Evolutionary conservation across 2,113 vertebrate species (phyloP), one percentile per base, ranked within the genome.

Genomic region (Uria aalge): DNA sequence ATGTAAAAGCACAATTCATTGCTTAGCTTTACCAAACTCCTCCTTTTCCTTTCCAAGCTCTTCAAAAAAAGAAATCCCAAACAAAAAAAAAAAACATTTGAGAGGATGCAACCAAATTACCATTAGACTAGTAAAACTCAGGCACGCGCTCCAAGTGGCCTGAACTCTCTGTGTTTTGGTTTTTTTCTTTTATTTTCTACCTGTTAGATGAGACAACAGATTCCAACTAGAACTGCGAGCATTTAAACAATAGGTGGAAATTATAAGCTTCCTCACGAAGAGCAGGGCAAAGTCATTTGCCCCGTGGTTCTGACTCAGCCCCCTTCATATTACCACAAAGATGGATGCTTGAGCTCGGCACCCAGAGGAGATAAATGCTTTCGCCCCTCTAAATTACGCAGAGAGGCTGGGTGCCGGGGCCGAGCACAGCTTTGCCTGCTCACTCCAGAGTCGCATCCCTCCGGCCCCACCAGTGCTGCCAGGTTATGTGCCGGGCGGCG

Each of bases 181-280:
- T 84, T 34, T 43, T 60, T 32, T 16, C 3, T 47, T 55, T 45
- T 9, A 30, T 68, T 78, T 72, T 19, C 80, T 87, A 85, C 57
- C 50, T 78, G 24, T 80, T 83, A 77, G 55, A n/a, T 7, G n/a
- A 81, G 75, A 55, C 2, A 24, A 77, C 2, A 56, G 43, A 85
- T 36, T 82, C 60, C 69, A 86, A 66, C 15, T 60, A 92, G n/a
- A 72, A 56, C 50, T 79, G 53, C 27, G 24, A n/a, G 18, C 19
- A 56, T 91, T 85, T 47, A 91, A 88, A 94, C 40, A 89, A 63
- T 77, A 60, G 11, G 16, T 74, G 93, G 81, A 94, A 97, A 92
- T 83, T 55, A 84, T 6, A 88, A 45, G 48, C 38, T 90, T 50
- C 45, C 40, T 50, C 72, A n/a, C 0, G 2, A 45, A 47, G 23